These are phyloP conservation scores for Acanthurus lineatus DNA, from an alignment of 2,797 vertebrate species.

Conservation along the genomic window DNA sequence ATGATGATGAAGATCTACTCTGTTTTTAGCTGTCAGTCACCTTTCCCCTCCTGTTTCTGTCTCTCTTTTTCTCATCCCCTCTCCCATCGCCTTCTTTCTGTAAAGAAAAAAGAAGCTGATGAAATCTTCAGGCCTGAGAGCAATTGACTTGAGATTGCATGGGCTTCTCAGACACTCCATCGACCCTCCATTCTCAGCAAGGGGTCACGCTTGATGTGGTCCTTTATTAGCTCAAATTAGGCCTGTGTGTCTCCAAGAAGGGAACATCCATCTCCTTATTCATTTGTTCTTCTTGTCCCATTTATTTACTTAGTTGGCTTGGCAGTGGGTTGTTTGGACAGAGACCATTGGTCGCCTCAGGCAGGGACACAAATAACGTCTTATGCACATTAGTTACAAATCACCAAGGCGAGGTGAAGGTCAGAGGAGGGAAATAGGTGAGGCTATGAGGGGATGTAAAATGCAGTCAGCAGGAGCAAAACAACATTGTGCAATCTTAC, in stretches of 20 bases:
- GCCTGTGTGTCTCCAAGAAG: constrained; percentile 70
- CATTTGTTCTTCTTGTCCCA: constrained; percentile 75
- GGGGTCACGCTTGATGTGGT: constrained; percentile 76
- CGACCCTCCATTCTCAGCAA: constrained; percentile 66
- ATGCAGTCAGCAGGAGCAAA: not conserved
- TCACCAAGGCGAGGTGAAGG: constrained; percentile 68
- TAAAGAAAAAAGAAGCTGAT: constrained; percentile 58
- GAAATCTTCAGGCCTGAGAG: constrained; percentile 71
- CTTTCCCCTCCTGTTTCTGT: constrained; percentile 34
- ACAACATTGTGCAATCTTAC: not conserved
- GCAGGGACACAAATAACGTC: constrained; percentile 74
- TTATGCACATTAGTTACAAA: constrained; percentile 75
- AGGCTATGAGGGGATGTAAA: constrained; percentile 18
- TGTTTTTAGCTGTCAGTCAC: constrained; percentile 42
- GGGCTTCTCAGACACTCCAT: constrained; percentile 64
- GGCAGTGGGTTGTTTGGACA: constrained; percentile 67
- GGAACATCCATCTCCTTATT: constrained; percentile 79
- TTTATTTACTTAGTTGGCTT: constrained; percentile 77
- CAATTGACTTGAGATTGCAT: constrained; percentile 75
- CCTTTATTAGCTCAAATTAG: constrained; percentile 83
- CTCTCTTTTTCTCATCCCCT: constrained; percentile 32
- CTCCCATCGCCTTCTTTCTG: constrained; percentile 30
- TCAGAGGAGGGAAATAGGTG: constrained; percentile 57
- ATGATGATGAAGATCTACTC: constrained; percentile 37
- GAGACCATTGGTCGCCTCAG: constrained; percentile 60